Percentiles rank a stretch among this genome's conserved stretches.
These are phyloP conservation scores for Diplosoma virens DNA, from an alignment of 23 tunicate species.

Conservation along the genomic window DNA sequence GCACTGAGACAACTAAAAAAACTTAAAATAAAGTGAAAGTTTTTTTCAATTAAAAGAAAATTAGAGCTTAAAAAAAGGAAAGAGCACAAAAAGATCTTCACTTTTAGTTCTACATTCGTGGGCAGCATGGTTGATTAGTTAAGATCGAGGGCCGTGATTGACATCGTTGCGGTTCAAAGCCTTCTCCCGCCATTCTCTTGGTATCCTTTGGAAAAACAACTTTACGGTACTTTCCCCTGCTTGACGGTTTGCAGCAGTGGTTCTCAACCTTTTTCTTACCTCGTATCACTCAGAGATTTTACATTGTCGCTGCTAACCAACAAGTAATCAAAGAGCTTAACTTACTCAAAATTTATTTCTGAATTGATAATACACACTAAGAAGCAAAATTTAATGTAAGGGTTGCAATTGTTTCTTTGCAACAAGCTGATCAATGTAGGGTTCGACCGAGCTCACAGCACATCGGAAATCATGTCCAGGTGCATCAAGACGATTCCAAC, in stretches of 20 bases:
- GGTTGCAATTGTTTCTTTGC: constrained; percentile 41
- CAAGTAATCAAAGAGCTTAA: not conserved
- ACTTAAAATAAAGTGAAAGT: no score
- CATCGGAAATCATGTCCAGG: constrained; percentile 54
- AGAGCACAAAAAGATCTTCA: no score
- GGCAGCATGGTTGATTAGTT: not conserved
- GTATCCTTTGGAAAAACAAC: no score
- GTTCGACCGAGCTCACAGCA: constrained; percentile 32
- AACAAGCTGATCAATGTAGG: constrained; percentile 29
- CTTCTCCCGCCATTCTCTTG: no score
- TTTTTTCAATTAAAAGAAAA: no score
- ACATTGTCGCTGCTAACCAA: constrained; percentile 24
- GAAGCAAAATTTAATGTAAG: constrained; percentile 24
- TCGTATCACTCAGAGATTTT: constrained; percentile 37
- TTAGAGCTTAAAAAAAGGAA: no score
- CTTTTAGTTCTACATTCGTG: not conserved
- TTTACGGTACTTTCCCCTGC: no score
- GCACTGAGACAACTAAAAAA: no score
- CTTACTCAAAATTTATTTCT: not conserved
- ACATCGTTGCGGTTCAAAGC: no score
- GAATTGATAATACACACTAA: constrained; percentile 4
- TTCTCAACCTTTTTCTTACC: constrained; percentile 32
- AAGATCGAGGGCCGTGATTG: no score
- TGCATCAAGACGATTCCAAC: constrained; percentile 30
- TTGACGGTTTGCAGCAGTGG: no score